Evolutionary conservation across 2,113 vertebrate genomes (phyloP).

Genomic region (Bagarius yarrelli): DNA sequence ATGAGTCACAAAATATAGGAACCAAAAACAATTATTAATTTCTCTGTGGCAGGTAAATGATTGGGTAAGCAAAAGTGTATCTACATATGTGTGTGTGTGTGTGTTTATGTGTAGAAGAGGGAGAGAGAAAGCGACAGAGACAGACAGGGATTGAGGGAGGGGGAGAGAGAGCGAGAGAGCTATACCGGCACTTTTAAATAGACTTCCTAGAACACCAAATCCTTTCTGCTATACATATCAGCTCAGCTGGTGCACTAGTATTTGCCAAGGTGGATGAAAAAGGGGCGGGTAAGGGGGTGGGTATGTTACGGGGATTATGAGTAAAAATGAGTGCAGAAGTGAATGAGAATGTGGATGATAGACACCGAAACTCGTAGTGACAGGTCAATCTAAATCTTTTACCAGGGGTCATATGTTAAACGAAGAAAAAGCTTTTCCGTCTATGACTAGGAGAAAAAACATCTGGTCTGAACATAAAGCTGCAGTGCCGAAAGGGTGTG

Average conservation of each 20-base stretch:
- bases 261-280: conserved; percentile 61
- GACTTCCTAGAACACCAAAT: conserved; percentile 73
- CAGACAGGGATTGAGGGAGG: conserved; percentile 39
- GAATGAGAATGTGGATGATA: not conserved
- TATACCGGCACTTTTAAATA: conserved; percentile 72
- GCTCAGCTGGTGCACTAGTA: conserved; percentile 72
- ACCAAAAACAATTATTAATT: not conserved
- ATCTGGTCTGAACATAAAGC: conserved; percentile 18
- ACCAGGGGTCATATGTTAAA: conserved; percentile 16
- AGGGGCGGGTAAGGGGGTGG: not conserved
- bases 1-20: conserved; percentile 10
- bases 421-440: conserved; percentile 25
- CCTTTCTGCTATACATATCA: conserved; percentile 70
- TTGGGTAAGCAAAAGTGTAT: not conserved
- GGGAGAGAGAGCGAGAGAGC: conserved; percentile 42
- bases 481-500: conserved; percentile 4
- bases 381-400: conserved; percentile 25
- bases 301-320: not conserved
- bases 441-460: not conserved
- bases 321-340: not conserved
- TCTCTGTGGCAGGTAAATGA: not conserved
- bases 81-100: not conserved
- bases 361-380: not conserved
- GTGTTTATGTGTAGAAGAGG: not conserved
- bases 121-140: conserved; percentile 24